These are phyloP conservation scores for Podargus strigoides DNA, from an alignment of 2,797 vertebrate genomes.

Conservation along the genomic window DNA sequence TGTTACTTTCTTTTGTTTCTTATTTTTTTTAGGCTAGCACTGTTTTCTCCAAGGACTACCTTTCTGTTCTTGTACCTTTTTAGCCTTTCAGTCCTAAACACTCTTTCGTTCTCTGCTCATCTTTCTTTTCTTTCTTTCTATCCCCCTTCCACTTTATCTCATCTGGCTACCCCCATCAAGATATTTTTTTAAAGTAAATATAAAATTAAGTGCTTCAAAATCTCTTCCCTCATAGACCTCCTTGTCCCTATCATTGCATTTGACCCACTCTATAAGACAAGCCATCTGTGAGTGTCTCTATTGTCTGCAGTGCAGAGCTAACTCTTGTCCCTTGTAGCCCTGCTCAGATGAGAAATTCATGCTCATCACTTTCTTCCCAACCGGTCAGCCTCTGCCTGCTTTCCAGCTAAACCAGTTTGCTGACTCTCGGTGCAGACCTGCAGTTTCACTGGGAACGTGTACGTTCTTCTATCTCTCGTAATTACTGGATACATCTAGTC, in stretches of 20 bases:
- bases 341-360: background rate
- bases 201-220: background rate
- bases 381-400: background rate
- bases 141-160: background rate
- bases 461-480: background rate
- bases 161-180: background rate
- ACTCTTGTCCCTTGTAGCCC: background rate
- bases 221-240: background rate
- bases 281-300: background rate
- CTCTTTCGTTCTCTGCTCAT: background rate
- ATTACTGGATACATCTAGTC: slow-evolving; percentile 8
- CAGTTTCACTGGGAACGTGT: background rate
- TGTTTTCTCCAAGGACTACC: background rate
- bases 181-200: background rate
- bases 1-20: background rate
- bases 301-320: background rate
- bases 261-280: background rate
- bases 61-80: background rate
- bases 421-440: background rate
- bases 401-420: background rate
- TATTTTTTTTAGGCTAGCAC: background rate
- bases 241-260: background rate
- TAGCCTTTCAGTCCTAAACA: background rate
- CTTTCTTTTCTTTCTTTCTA: background rate
- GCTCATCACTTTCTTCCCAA: background rate